A percentile compares a stretch with the other conserved stretches of the same genome.
phyloP scores from a whole-genome alignment of 2,797 vertebrate genomes.

The Artibeus lituratus region DNA sequence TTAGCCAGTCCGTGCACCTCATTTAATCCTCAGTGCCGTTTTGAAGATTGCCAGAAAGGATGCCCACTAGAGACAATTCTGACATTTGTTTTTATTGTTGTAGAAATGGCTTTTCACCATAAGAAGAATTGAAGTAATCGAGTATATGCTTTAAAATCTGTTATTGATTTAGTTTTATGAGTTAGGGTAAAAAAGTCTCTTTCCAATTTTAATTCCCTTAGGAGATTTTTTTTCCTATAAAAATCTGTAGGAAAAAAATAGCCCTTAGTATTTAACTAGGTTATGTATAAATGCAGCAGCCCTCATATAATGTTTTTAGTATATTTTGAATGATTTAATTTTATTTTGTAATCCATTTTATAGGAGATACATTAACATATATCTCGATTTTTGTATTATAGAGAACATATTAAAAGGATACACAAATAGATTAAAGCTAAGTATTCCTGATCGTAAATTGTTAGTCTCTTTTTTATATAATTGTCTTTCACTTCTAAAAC shows the following conservation, averaged over 20 bases:
- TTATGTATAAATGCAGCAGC: background rate
- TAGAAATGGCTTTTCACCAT: background rate
- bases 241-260: background rate
- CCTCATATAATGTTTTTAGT: background rate
- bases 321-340: background rate
- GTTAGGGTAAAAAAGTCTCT: background rate
- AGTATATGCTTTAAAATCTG: conserved; percentile 25
- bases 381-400: conserved; percentile 14
- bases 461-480: background rate
- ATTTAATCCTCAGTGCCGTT: background rate
- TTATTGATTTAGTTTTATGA: background rate
- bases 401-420: background rate
- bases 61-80: background rate
- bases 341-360: background rate
- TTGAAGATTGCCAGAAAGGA: conserved; percentile 33
- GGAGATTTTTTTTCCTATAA: background rate
- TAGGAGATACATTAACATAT: background rate
- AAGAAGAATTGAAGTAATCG: background rate
- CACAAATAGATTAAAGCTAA: background rate
- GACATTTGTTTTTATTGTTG: background rate
- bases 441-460: background rate
- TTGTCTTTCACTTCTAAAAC: background rate
- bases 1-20: background rate
- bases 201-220: background rate
- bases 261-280: background rate